These are phyloP conservation scores for Enoplolaimus lenunculus DNA, from an alignment of 2,888 invertebrate species.

Conservation along the genomic window DNA sequence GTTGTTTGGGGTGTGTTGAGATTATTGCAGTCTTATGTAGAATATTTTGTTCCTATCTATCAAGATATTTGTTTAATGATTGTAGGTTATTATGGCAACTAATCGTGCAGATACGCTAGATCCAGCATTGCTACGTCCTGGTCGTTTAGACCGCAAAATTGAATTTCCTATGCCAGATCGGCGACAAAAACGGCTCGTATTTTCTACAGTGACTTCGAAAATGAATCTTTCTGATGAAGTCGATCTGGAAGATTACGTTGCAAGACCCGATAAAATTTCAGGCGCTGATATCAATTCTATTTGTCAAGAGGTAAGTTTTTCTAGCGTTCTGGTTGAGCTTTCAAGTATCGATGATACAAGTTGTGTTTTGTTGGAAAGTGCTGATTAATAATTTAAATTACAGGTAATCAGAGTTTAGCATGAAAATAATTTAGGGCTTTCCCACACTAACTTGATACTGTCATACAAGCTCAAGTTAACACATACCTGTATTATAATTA, in stretches of 20 bases:
- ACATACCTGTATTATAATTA: too few species aligned
- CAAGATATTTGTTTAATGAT: too few species aligned
- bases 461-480: too few species aligned
- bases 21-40: too few species aligned
- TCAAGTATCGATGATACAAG: background rate
- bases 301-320: conserved; percentile 65
- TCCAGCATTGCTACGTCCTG: conserved; percentile 85
- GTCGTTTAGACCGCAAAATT: conserved; percentile 91
- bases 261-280: conserved; percentile 91
- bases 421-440: too few species aligned
- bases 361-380: background rate
- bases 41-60: too few species aligned
- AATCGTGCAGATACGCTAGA: conserved; percentile 94
- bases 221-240: conserved; percentile 98
- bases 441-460: too few species aligned
- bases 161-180: conserved; percentile 94
- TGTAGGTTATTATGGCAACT: conserved; percentile 75
- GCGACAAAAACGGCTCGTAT: conserved; percentile 76
- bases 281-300: conserved; percentile 99
- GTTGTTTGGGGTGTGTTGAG: too few species aligned
- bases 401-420: too few species aligned
- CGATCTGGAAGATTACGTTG: conserved; percentile 95
- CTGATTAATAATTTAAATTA: background rate
- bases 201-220: conserved; percentile 86
- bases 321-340: conserved; percentile 14